Evolutionary conservation across 2,888 invertebrate genomes (phyloP).

Genomic region (Polydesmus complanatus): DNA sequence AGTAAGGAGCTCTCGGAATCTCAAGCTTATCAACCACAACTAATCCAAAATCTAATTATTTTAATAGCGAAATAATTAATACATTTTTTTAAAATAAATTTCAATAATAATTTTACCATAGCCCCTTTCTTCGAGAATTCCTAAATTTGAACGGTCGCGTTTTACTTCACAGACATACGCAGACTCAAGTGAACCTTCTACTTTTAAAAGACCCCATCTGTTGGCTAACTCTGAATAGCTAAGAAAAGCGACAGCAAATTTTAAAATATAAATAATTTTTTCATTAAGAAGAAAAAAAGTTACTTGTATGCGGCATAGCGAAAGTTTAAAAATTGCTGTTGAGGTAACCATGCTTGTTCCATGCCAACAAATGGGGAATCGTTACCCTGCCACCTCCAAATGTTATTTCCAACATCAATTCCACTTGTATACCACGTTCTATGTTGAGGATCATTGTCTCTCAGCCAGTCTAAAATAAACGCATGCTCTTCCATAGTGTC

Average conservation of each 20-base stretch:
- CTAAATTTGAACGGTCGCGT: slow-evolving; percentile 53
- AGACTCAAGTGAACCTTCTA: slow-evolving; percentile 58
- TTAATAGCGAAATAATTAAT: no score
- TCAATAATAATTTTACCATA: slow-evolving; percentile 14
- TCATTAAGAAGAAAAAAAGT: background rate
- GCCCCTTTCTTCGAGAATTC: slow-evolving; percentile 29
- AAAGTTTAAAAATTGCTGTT: slow-evolving; percentile 33
- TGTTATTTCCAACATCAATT: slow-evolving; percentile 23
- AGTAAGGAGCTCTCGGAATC: slow-evolving; percentile 76
- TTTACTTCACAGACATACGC: slow-evolving; percentile 81
- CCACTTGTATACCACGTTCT: slow-evolving; percentile 76
- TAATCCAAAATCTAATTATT: slow-evolving; percentile 68
- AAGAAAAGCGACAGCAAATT: slow-evolving; percentile 13
- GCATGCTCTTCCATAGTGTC: slow-evolving; percentile 73
- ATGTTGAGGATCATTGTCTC: slow-evolving; percentile 68
- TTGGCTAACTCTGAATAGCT: slow-evolving; percentile 40
- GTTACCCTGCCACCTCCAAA: slow-evolving; percentile 48
- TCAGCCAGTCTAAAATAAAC: slow-evolving; percentile 68
- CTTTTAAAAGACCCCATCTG: slow-evolving; percentile 71
- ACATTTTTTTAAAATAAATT: background rate
- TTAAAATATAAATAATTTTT: background rate
- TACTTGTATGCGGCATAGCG: slow-evolving; percentile 67
- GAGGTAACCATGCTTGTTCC: slow-evolving; percentile 65
- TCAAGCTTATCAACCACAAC: slow-evolving; percentile 63
- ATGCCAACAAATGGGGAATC: slow-evolving; percentile 60